Conservation (phyloP, 2,888 invertebrate genomes). For the Myopa testacea region DNA sequence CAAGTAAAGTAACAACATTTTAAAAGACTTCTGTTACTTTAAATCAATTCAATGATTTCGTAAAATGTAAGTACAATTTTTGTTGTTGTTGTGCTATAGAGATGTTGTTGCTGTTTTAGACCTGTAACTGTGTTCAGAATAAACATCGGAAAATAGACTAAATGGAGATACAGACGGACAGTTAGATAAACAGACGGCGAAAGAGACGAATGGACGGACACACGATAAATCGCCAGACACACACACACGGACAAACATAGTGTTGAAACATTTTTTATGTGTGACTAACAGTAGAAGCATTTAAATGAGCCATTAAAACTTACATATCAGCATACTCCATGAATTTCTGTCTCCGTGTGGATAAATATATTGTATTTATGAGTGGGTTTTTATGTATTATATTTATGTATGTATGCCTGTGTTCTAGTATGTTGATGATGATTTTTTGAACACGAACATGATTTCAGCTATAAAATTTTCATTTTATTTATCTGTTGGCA, state of each 20-base stretch:
- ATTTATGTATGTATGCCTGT: not conserved
- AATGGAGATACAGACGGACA: too few relatives aligned
- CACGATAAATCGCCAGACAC: too few relatives aligned
- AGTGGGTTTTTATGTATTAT: not conserved
- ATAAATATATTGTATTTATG: not conserved
- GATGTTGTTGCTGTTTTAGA: too few relatives aligned
- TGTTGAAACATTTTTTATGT: conserved; percentile 1
- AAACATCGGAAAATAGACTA: too few relatives aligned
- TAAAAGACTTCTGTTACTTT: too few relatives aligned
- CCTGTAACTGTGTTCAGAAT: too few relatives aligned
- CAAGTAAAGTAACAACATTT: too few relatives aligned
- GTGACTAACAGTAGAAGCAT: conserved; percentile 36
- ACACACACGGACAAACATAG: too few relatives aligned
- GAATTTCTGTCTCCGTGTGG: not conserved
- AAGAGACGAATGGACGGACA: too few relatives aligned
- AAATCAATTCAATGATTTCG: too few relatives aligned
- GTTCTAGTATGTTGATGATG: not conserved
- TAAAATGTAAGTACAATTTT: not conserved
- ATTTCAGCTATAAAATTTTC: not conserved
- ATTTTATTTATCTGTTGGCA: conserved; percentile 14
- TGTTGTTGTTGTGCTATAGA: not conserved
- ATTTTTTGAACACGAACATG: not conserved
- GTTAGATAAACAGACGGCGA: too few relatives aligned
- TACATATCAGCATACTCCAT: conserved; percentile 13
- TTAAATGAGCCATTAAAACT: conserved; percentile 27